Conservation (phyloP, 2,113 vertebrate genomes). For the Pavo muticus region DNA sequence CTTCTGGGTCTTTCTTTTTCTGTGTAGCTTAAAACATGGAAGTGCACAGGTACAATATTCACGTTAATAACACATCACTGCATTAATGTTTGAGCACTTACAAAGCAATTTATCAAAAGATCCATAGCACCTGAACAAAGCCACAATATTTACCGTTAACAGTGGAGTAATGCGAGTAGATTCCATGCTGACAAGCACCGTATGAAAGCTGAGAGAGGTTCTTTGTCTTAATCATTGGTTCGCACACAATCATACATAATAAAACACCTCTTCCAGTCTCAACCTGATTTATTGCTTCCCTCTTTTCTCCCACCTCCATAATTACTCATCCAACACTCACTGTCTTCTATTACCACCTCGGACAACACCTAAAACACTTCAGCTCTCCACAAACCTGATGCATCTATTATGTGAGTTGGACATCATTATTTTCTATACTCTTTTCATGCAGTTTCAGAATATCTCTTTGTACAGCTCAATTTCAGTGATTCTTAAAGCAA, state of each 20-base stretch:
- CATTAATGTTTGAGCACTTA: slow-evolving; percentile 16
- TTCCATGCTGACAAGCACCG: background rate
- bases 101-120: slow-evolving; percentile 30
- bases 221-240: slow-evolving; percentile 59
- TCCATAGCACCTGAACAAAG: background rate
- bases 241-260: slow-evolving; percentile 44
- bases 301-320: slow-evolving; percentile 40
- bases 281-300: slow-evolving; percentile 46
- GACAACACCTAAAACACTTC: slow-evolving; percentile 25
- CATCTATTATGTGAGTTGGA: background rate
- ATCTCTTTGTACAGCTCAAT: background rate
- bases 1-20: background rate
- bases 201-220: slow-evolving; percentile 14
- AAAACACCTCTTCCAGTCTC: slow-evolving; percentile 50
- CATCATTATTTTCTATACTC: background rate
- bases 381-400: background rate
- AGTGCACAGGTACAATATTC: background rate
- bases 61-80: slow-evolving; percentile 19
- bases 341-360: slow-evolving; percentile 59
- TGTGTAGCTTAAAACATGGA: background rate
- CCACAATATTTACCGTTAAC: slow-evolving; percentile 35
- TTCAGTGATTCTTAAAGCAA: background rate
- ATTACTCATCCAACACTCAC: slow-evolving; percentile 50
- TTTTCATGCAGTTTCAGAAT: background rate
- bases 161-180: background rate